Evolutionary conservation across 2,797 vertebrate genomes (phyloP), one percentile per base, ranked within the genome.

Genomic region (Sebastes minor): DNA sequence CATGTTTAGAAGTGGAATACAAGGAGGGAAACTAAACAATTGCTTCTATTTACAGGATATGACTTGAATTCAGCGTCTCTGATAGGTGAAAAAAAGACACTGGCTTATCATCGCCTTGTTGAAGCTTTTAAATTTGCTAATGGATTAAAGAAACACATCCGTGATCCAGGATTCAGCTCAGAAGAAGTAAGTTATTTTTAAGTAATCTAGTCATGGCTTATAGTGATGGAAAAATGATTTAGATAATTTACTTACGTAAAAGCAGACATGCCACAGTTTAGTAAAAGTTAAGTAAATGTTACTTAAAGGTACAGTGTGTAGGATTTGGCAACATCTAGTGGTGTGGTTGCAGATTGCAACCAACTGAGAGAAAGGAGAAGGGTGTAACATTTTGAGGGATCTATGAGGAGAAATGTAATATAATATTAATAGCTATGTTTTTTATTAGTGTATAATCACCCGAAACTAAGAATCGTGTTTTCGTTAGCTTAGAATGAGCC

Each of bases 91-190:
- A 20, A 94, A 30, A 90, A 91, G n/a, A 85, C 85, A 4, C 71
- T 92, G 79, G 71, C 94, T 10, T 99, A 97, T 85, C 97, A 99
- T 12, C 93, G 42, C 32, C 96, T 97, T 1, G 81, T 96, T 22
- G 97, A 99, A 90, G 96, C 97, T 0, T 92, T 97, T 38, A 99
- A 99, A 88, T 99, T 97, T 86, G 95, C 96, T 13, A 95, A 95
- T 4, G 95, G 96, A 59, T 92, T 96, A n/a, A 97, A 84, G 85
- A 86, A 86, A 52, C 80, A 74, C 8, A 90, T 97, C 65, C 86
- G 80, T 14, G 96, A 98, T 75, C 95, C 96, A 30, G 66, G 33
- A 1, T 95, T 95, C 85, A 88, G 77, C 9, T 76, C 94, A 23
- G 55, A 86, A 7, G 52, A 79, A 64, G 94, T 96, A 82, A 71